Base-by-base conservation (phyloP, 2,797 vertebrate species). In the Salmo trutta region DNA sequence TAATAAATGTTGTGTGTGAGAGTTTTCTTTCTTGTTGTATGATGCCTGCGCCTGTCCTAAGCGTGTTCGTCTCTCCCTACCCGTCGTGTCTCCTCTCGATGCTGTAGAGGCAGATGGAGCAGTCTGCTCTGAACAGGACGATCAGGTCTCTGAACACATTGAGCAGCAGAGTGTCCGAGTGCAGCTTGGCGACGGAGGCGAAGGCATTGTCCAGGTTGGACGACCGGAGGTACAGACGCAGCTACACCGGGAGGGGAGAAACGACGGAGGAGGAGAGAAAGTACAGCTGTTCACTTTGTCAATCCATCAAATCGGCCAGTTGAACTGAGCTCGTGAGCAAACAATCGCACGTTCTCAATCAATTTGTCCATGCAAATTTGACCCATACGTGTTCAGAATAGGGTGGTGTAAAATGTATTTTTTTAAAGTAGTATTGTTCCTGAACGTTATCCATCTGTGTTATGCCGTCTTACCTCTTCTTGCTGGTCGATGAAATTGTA, bases 181-280 rank as follows among this genome's bases (percentile, higher is more conserved):
- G 96, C 89, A 98, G 94, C 93, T 96, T 98, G 56, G 96, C 98
- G 90, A 98, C 91, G 1, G 96, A 96, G 71, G 98, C 96, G 83
- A 99, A 99, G 0, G 96, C 95, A 3, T 99, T 99, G 92, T 99
- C 98, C 87, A 99, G 94, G 88, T 99, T 99, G n/a, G 97, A 95
- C 0, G 97, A 96, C 83, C 97, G 94, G 76, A 96, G 93, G 87
- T 99, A 99, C 31, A 98, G 92, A 88, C 98, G 95, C 90, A 99
- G 88, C 96, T 97, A 47, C 41, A 14, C 41, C 2, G 41, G 41
- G 41, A 47, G 51, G 16, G 47, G 41, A 88, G 86, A 14, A 8
- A 59, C n/a, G 51, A 54, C 29, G 52, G 0, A 33, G 27, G 59
- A 5, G 31, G 41, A 4, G 0, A 27, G 24, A 8, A 6, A 66